Percentiles rank a stretch among this genome's conserved stretches.
Evolutionary conservation across 1,140 invertebrate genomes (phyloP).

Genomic region (Drosophila nigrodunni): DNA sequence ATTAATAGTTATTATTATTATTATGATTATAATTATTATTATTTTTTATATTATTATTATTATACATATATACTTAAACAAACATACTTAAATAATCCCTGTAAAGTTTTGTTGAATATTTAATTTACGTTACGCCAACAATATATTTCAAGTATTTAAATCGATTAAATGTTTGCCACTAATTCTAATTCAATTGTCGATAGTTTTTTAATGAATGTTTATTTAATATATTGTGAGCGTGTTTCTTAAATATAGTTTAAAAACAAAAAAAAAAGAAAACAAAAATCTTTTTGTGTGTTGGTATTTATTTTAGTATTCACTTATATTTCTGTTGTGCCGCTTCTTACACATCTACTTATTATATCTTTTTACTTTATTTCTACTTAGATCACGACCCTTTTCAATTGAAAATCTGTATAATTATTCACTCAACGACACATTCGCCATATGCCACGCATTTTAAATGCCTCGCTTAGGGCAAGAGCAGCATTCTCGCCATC

Average conservation of each 20-base stretch:
- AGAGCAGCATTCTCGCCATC: conserved; percentile 39
- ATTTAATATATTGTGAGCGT: conserved; percentile 70
- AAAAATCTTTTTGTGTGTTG: conserved; percentile 78
- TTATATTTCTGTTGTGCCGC: conserved; percentile 70
- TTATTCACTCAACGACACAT: conserved; percentile 18
- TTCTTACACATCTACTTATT: conserved; percentile 44
- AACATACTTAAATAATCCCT: conserved; percentile 59
- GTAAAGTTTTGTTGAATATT: conserved; percentile 66
- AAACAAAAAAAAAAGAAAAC: conserved; percentile 59
- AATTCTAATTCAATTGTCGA: conserved; percentile 74
- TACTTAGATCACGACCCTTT: conserved; percentile 43
- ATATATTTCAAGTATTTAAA: conserved; percentile 57
- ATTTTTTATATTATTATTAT: conserved; percentile 14
- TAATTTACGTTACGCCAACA: conserved; percentile 31
- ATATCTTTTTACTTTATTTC: conserved; percentile 32
- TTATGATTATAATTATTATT: conserved; percentile 13
- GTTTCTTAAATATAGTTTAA: conserved; percentile 74
- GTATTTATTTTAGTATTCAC: conserved; percentile 73
- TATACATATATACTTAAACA: conserved; percentile 18
- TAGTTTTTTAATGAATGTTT: conserved; percentile 75
- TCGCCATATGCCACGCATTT: conserved; percentile 23
- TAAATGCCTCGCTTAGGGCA: conserved; percentile 59
- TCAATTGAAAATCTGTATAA: conserved; percentile 6
- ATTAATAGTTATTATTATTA: conserved; percentile 32
- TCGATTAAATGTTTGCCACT: conserved; percentile 75